A percentile compares a stretch with the other conserved stretches of the same genome.
phyloP scores from a whole-genome alignment of 2,797 vertebrate species.

The Smutsia gigantea region DNA sequence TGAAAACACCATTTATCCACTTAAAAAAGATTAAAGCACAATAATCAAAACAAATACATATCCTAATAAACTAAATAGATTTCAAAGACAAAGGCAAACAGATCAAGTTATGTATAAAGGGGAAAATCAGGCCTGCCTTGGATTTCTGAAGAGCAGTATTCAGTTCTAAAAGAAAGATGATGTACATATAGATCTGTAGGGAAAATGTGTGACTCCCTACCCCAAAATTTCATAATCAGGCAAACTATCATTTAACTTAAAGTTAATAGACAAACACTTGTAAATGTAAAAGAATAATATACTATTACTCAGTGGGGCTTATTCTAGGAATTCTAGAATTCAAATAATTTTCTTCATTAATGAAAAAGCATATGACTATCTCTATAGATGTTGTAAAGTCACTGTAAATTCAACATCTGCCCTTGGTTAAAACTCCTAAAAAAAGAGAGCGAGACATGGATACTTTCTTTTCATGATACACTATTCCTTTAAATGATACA shows the following conservation, averaged over 20 bases:
- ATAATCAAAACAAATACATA: background rate
- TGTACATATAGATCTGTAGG: background rate
- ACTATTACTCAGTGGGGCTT: background rate
- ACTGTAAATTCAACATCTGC: background rate
- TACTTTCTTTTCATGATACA: background rate
- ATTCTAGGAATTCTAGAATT: constrained; percentile 56
- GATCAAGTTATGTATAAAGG: background rate
- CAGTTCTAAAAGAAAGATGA: background rate
- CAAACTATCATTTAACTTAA: background rate
- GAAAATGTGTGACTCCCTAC: background rate
- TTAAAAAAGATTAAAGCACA: background rate
- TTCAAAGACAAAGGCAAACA: background rate
- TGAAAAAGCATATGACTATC: background rate
- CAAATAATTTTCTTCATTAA: background rate
- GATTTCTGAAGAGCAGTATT: background rate
- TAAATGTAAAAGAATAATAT: background rate
- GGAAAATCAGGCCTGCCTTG: background rate
- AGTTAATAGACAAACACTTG: background rate
- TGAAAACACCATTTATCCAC: background rate
- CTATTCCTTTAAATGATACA: background rate
- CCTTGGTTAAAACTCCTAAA: constrained; percentile 15
- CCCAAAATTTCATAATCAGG: background rate
- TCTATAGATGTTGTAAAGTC: background rate
- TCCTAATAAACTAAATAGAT: background rate
- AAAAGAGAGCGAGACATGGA: background rate